Evolutionary conservation across 2,888 invertebrate species (phyloP), one percentile per base, ranked within the genome.

Genomic region (Steromphala cineraria): DNA sequence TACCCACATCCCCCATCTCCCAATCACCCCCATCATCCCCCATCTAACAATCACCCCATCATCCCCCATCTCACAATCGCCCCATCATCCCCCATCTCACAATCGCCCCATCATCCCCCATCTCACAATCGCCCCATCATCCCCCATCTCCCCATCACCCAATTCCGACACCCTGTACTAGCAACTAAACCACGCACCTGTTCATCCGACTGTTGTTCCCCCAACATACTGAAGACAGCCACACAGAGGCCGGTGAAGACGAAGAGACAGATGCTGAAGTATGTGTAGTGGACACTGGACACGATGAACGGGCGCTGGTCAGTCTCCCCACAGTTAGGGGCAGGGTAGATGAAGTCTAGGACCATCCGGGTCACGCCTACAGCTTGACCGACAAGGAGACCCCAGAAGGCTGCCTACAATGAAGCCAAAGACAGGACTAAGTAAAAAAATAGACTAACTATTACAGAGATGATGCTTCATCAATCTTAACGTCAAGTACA

Each of bases 371-470:
- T 87, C 0, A 93, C 82, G 21, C 94, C 94, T 75, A 92, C 89
- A 0, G 91, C 67, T 82, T 94, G 92, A 3, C 94, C 94, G 5
- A 88, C 82, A 81, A 94, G 87, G 55, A 94, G 90, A 1, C 94
- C 93, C 91, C 92, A 94, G 87, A 94, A 94, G 17, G 94, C 94
- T 17, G 94, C 94, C 90, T 90, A 80, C 17, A 75, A 79, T 21
- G 17, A 28, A 71, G 0, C 13, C 3, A 56, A 4, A 10, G 2
- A 56, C 24, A 13, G 19, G 10, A 1, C 10, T 13, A 13, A 8
- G 7, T 10, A 10, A 46, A 8, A 10, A 46, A 13, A 46, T 5
- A 46, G 13, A 13, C 46, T 36, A n/a, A n/a, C n/a, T n/a, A n/a
- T n/a, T n/a, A n/a, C n/a, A n/a, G n/a, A n/a, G n/a, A n/a, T n/a